These are phyloP conservation scores for Macquaria ambigua DNA, from an alignment of 2,113 vertebrate genomes.

Conservation along the genomic window DNA sequence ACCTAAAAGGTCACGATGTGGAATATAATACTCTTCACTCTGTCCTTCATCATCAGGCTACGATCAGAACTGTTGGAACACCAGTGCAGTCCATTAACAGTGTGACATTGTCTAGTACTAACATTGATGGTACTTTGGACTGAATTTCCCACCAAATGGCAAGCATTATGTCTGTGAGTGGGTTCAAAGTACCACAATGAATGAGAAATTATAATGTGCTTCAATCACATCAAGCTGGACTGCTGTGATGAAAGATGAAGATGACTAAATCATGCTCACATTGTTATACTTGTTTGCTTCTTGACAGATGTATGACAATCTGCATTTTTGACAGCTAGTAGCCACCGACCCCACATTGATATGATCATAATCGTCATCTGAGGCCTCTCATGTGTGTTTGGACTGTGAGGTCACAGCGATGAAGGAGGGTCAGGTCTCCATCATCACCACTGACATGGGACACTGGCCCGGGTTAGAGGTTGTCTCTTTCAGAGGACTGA, in stretches of 20 bases:
- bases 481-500: conserved; percentile 53
- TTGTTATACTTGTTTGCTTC: neutral
- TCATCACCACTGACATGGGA: conserved; percentile 60
- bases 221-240: neutral
- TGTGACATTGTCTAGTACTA: neutral
- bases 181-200: conserved; percentile 49
- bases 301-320: neutral
- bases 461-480: conserved; percentile 69
- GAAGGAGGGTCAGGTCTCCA: conserved; percentile 57
- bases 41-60: conserved; percentile 26
- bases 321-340: neutral
- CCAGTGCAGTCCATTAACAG: conserved; percentile 8
- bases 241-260: conserved; percentile 23
- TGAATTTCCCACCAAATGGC: conserved; percentile 26
- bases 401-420: conserved; percentile 47
- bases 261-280: neutral
- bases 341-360: neutral
- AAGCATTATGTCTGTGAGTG: conserved; percentile 39
- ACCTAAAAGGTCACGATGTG: conserved; percentile 69
- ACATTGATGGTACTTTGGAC: conserved; percentile 12
- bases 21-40: conserved; percentile 54
- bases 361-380: conserved; percentile 19
- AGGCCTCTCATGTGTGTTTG: conserved; percentile 40
- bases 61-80: conserved; percentile 32
- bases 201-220: conserved; percentile 38